Evolutionary conservation across 1,140 invertebrate genomes (phyloP).

Genomic region (Conopomorpha cramerella): DNA sequence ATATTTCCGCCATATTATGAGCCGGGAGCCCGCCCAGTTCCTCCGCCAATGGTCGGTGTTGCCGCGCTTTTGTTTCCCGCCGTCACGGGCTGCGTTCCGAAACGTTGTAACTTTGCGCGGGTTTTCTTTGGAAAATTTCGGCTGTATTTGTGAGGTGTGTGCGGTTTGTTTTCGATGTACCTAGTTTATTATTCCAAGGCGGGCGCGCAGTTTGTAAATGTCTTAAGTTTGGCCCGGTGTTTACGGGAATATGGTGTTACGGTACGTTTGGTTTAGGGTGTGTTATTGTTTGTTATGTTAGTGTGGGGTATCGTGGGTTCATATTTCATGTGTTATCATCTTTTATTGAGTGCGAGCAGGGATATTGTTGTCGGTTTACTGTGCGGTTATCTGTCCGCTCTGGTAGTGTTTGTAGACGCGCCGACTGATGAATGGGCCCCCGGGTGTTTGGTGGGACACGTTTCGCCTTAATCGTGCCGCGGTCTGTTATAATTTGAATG

Average conservation of each 20-base stretch:
- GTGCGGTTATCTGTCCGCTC: slow-evolving; percentile 42
- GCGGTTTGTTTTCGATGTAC: slow-evolving; percentile 47
- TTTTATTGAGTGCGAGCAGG: slow-evolving; percentile 58
- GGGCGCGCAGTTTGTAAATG: slow-evolving; percentile 15
- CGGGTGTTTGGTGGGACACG: slow-evolving; percentile 33
- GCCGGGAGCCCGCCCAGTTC: slow-evolving; percentile 48
- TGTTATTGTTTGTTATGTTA: slow-evolving; percentile 8
- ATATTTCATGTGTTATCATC: slow-evolving; percentile 61
- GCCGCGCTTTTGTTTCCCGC: slow-evolving; percentile 57
- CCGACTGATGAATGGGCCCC: slow-evolving; percentile 49
- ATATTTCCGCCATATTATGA: slow-evolving; percentile 58
- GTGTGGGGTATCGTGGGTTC: slow-evolving; percentile 46
- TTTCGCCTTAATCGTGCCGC: too few species aligned
- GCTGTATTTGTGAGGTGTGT: slow-evolving; percentile 36
- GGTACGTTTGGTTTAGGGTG: slow-evolving; percentile 9
- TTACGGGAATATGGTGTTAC: slow-evolving; percentile 9
- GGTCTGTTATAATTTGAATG: too few species aligned
- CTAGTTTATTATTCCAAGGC: slow-evolving; percentile 41
- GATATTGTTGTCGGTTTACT: slow-evolving; percentile 57
- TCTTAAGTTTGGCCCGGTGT: slow-evolving; percentile 18
- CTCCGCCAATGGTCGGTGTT: slow-evolving; percentile 49
- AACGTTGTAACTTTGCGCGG: slow-evolving; percentile 47
- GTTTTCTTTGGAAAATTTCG: slow-evolving; percentile 50
- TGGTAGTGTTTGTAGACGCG: slow-evolving; percentile 44
- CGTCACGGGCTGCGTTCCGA: slow-evolving; percentile 34